These are phyloP conservation scores for Drosophila melanocephala DNA, from an alignment of 2,888 invertebrate genomes.

Conservation along the genomic window DNA sequence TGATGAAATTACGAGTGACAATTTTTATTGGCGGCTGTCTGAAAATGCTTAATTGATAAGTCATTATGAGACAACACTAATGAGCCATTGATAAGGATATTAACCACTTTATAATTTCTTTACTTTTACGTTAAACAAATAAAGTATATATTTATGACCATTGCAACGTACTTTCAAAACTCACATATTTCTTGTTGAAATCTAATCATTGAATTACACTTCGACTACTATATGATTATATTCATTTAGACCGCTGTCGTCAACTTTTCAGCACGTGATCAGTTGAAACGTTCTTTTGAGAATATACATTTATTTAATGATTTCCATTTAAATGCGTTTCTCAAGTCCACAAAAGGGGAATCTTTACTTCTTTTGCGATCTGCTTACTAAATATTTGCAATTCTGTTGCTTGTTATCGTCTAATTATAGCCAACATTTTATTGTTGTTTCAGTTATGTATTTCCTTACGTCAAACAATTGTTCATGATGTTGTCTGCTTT, in stretches of 20 bases:
- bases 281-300: not conserved
- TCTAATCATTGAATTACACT: slow-evolving; percentile 43
- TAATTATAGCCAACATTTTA: slow-evolving; percentile 24
- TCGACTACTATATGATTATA: slow-evolving; percentile 3
- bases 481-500: not conserved
- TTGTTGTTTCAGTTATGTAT: not conserved
- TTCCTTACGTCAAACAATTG: slow-evolving; percentile 7
- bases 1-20: slow-evolving; percentile 16
- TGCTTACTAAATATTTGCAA: slow-evolving; percentile 5
- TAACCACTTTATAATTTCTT: slow-evolving; percentile 32
- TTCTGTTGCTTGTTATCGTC: slow-evolving; percentile 26
- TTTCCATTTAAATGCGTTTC: slow-evolving; percentile 4
- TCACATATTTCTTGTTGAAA: slow-evolving; percentile 22
- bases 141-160: slow-evolving; percentile 12
- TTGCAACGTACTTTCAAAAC: slow-evolving; percentile 42
- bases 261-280: slow-evolving; percentile 14
- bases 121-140: slow-evolving; percentile 40
- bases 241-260: slow-evolving; percentile 12
- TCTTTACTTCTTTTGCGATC: slow-evolving; percentile 9
- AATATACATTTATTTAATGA: not conserved
- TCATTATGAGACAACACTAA: slow-evolving; percentile 48
- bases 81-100: slow-evolving; percentile 26
- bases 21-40: slow-evolving; percentile 1
- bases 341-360: slow-evolving; percentile 4
- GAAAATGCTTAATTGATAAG: slow-evolving; percentile 6